Conservation (phyloP, 2,888 invertebrate genomes). For the Pammene fasciana region DNA sequence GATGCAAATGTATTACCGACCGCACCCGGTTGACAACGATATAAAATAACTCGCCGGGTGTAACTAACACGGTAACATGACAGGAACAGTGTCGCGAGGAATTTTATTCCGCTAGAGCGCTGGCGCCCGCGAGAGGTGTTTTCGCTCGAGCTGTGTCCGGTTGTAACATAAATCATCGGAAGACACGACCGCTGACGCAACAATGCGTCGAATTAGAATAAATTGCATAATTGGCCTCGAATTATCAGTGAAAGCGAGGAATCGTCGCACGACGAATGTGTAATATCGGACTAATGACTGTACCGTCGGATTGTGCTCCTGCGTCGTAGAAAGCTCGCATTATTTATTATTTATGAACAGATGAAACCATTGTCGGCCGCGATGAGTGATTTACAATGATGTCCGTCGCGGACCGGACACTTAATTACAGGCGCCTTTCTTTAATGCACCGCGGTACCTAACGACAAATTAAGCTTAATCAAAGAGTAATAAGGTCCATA, state of each 20-base stretch:
- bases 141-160: slow-evolving; percentile 44
- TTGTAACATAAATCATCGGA: slow-evolving; percentile 49
- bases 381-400: slow-evolving; percentile 70
- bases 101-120: slow-evolving; percentile 66
- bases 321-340: slow-evolving; percentile 69
- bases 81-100: slow-evolving; percentile 66
- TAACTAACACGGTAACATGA: slow-evolving; percentile 68
- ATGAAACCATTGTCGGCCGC: slow-evolving; percentile 67
- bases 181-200: slow-evolving; percentile 52
- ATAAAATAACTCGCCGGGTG: slow-evolving; percentile 64
- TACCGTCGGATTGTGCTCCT: slow-evolving; percentile 56
- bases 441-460: slow-evolving; percentile 36
- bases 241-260: slow-evolving; percentile 78
- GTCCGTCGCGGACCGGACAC: slow-evolving; percentile 45
- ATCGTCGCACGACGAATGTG: slow-evolving; percentile 68
- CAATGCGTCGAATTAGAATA: slow-evolving; percentile 53
- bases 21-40: slow-evolving; percentile 56
- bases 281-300: slow-evolving; percentile 72
- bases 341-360: slow-evolving; percentile 69
- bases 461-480: slow-evolving; percentile 43
- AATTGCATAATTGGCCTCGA: slow-evolving; percentile 74
- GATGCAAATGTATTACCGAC: slow-evolving; percentile 41
- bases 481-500: slow-evolving; percentile 44
- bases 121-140: slow-evolving; percentile 44
- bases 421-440: slow-evolving; percentile 51